A percentile compares a stretch with the other conserved stretches of the same genome.
Conservation (phyloP, 2,113 vertebrate genomes). For the Pitta sordida region DNA sequence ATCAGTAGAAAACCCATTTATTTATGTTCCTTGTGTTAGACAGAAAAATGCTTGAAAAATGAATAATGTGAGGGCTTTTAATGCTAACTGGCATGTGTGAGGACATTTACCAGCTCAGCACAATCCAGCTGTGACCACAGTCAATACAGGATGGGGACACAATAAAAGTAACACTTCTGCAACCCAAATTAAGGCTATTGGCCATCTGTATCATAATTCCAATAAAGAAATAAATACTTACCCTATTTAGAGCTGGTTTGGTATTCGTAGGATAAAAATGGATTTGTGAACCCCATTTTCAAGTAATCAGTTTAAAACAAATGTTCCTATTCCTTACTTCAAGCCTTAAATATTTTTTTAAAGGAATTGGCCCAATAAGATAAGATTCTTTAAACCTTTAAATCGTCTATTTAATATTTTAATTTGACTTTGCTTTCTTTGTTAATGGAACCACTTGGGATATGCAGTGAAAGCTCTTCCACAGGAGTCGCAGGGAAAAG, state of each 20-base stretch:
- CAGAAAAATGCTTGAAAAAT: neutral
- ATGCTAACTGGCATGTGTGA: conserved; percentile 13
- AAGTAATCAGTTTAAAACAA: neutral
- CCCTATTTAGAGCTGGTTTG: neutral
- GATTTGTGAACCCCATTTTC: neutral
- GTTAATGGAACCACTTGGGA: conserved; percentile 18
- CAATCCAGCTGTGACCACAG: conserved; percentile 13
- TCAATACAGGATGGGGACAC: neutral
- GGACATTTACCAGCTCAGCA: neutral
- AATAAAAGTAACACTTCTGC: neutral
- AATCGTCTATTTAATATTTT: conserved; percentile 15
- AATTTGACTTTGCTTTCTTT: conserved; percentile 34
- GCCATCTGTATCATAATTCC: neutral
- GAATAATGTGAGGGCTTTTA: neutral
- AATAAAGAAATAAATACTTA: neutral
- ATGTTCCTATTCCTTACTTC: neutral
- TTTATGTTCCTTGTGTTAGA: neutral
- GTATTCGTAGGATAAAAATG: neutral
- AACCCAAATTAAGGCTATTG: neutral
- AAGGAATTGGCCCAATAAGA: neutral
- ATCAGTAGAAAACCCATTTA: neutral
- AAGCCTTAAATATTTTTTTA: neutral
- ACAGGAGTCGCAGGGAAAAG: conserved; percentile 1
- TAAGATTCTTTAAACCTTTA: neutral
- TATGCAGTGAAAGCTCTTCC: conserved; percentile 31